Base-by-base conservation (phyloP, 1,140 invertebrate species). In the Argopecten irradians region DNA sequence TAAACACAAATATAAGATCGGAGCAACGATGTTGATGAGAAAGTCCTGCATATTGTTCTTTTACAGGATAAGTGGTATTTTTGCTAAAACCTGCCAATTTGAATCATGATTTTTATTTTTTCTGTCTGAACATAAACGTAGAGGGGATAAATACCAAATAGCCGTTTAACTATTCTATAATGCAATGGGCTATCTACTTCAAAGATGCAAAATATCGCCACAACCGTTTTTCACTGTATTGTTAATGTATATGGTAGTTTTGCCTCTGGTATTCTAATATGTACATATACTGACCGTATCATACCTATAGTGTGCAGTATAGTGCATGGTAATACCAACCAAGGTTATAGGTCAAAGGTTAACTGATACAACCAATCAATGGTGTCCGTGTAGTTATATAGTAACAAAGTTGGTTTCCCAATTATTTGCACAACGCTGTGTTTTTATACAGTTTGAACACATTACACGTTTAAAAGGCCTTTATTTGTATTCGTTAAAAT, bases 311-410 rank as follows among this genome's bases (percentile, higher is more conserved):
- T 71, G 55, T 71, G 55, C 55, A 71, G n/a, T 71, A 28, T 71
- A 71, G 55, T 71, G 55, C 55, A 71, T 71, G 55, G 55, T 71
- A 71, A 71, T 28, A n/a, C 55, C 55, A 71, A 71, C n/a, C 22
- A 71, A 71, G n/a, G 55, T 71, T n/a, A 71, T 28, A 71, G 55
- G 55, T 71, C n/a, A 71, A 71, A 71, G 55, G 55, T 71, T 71
- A 71, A 71, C 55, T 71, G n/a, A 71, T 71, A 71, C 55, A 71
- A 71, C 55, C 55, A 71, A 71, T 71, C 55, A 71, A 71, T 71
- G 55, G 55, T 71, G 55, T 71, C 22, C 8, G 55, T 71, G 55
- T 71, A 71, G n/a, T 71, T 71, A 71, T 71, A 71, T n/a, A 71
- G 22, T 71, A 71, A 71, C 55, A 71, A 71, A 71, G 55, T 71